Evolutionary conservation across 2,113 vertebrate genomes (phyloP), one percentile per base, ranked within the genome.

Genomic region (Brachionichthys hirsutus): DNA sequence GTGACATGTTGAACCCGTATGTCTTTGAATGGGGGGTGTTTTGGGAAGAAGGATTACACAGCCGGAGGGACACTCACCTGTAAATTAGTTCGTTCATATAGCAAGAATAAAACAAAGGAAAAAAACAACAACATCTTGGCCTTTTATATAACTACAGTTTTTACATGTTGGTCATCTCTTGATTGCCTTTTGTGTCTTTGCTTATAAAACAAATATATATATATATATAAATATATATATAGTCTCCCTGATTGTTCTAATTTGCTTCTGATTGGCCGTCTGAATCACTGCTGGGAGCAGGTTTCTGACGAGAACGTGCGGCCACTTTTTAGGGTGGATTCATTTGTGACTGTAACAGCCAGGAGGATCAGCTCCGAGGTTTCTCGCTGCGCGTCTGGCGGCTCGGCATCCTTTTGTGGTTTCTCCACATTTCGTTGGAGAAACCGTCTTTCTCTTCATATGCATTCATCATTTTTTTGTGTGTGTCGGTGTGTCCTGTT

Each of bases 81-180:
- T 91, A 91, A 90, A 90, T 88, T 87, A 90, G 83, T 89, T 88
- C 72, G 15, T 89, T 89, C 86, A 88, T 88, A 85, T 76, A 80
- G 77, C 77, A 87, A 88, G 74, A 88, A 87, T 81, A 83, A 77
- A 85, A 81, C 50, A 70, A 77, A 83, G 54, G 22, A 50, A 41
- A 58, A 66, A 72, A 77, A 67, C n/a, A 56, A 70, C 81, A 77
- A 81, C 80, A 88, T 85, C 78, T 88, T 86, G 83, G 87, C 88
- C 87, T 92, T 92, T 92, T 91, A 89, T 91, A 91, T 87, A 91
- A 90, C 89, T 89, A 85, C 87, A 54, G 82, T 91, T 91, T 91
- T 90, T 91, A 91, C 89, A 90, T 91, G 89, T 90, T 68, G 80
- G 83, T 91, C 89, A 91, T 91, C 86, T 89, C 83, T 87, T 77